Percentiles rank a stretch among this genome's conserved stretches.
Conservation (phyloP, 1,140 invertebrate species). For the Caenorhabditis brenneri region DNA sequence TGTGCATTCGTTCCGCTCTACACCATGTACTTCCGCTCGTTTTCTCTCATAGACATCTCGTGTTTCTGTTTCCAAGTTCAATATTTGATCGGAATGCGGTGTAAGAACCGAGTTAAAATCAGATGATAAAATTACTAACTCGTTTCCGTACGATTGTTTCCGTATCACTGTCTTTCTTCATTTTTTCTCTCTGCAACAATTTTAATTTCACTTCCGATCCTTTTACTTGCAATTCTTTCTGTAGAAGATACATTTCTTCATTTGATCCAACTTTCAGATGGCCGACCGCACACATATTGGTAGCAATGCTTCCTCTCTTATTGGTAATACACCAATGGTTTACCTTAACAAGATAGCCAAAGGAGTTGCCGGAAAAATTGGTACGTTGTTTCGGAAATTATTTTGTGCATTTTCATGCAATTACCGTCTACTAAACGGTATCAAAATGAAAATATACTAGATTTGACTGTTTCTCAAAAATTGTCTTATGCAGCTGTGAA, state of each 20-base stretch:
- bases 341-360: slow-evolving; percentile 65
- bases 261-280: slow-evolving; percentile 48
- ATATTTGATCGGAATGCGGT: neutral
- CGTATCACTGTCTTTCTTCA: neutral
- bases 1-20: slow-evolving; percentile 2
- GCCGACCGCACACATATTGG: slow-evolving; percentile 61
- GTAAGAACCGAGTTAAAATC: neutral
- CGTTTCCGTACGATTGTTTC: neutral
- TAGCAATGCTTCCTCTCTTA: slow-evolving; percentile 60
- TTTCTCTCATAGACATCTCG: neutral
- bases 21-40: neutral
- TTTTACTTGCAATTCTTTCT: neutral
- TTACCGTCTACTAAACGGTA: too few species aligned
- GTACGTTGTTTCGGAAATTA: slow-evolving; percentile 45
- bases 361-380: slow-evolving; percentile 60
- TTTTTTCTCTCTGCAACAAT: neutral
- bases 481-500: slow-evolving; percentile 61
- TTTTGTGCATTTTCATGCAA: too few species aligned
- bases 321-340: slow-evolving; percentile 70
- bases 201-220: neutral
- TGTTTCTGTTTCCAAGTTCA: neutral
- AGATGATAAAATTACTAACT: slow-evolving; percentile 7
- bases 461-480: neutral
- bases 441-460: too few species aligned
- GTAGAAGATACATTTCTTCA: neutral